Evolutionary conservation across 2,888 invertebrate genomes (phyloP), one percentile per base, ranked within the genome.

Genomic region (Himalopsyche anomala): DNA sequence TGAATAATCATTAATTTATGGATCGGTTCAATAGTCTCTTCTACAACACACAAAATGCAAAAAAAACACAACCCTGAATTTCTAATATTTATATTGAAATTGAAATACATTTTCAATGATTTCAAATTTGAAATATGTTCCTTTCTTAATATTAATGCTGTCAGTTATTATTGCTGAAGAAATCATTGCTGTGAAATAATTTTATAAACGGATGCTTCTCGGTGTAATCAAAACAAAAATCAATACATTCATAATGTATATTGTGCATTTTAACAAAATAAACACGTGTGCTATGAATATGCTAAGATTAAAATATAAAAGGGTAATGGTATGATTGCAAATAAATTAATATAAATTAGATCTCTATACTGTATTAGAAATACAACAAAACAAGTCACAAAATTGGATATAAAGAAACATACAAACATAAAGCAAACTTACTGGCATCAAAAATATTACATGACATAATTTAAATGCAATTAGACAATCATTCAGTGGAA

Each of bases 271-370:
- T 62, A 56, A 62, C 19, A 19, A 62, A 62, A 62, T n/a, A 19
- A 19, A 62, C 28, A 55, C 5, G 62, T 62, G 62, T 62, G 62
- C 19, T 62, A 15, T 62, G 62, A 62, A 62, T 19, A 51, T 51
- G 2, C 5, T 51, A 51, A 51, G 51, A 51, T 51, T 51, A 51
- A 51, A 15, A 15, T 51, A 51, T 51, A 51, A 45, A 45, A 51
- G 51, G 19, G 62, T 62, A 19, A 62, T 62, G 5, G 19, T 62
- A 62, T 62, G 62, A 62, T 51, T 62, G 62, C 19, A 62, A 62
- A 62, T 62, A 62, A 62, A 62, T 62, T 62, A 62, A 62, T 62
- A 62, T 62, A 62, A 62, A 62, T 62, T 19, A 62, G 62, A 62
- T 62, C 28, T 4, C 19, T 62, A 62, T 19, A 62, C 62, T 62